A percentile compares a stretch with the other conserved stretches of the same genome.
These are phyloP conservation scores for Amphipyra tragopoginis DNA, from an alignment of 2,888 invertebrate species.

Conservation along the genomic window DNA sequence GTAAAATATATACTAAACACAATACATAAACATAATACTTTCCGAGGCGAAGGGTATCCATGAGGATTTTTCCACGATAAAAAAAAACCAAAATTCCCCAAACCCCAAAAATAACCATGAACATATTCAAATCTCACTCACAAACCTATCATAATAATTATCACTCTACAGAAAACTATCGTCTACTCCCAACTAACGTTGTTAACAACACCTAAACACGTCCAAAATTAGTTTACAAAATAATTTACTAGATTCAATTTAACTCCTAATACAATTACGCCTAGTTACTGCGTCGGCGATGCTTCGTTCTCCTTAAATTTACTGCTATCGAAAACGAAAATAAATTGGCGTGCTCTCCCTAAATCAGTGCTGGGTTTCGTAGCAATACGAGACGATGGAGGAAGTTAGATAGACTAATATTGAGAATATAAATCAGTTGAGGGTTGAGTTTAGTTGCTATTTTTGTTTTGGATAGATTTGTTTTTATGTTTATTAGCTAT, in stretches of 20 bases:
- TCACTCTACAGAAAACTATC: constrained; percentile 10
- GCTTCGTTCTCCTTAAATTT: constrained; percentile 54
- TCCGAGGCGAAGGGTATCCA: too few relatives aligned
- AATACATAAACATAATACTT: too few relatives aligned
- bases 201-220: constrained; percentile 46
- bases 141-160: background rate
- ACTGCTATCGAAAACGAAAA: constrained; percentile 53
- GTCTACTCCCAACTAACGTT: constrained; percentile 22
- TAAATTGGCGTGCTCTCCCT: constrained; percentile 57
- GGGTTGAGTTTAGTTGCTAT: too few relatives aligned
- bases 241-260: constrained; percentile 62
- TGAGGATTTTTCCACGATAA: too few relatives aligned
- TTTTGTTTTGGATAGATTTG: too few relatives aligned
- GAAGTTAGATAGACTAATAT: constrained; percentile 1
- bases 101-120: too few relatives aligned
- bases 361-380: constrained; percentile 52
- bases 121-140: too few relatives aligned
- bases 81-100: too few relatives aligned
- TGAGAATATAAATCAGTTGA: too few relatives aligned
- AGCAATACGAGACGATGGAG: constrained; percentile 12
- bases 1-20: too few relatives aligned
- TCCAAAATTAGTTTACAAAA: constrained; percentile 58
- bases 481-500: too few relatives aligned
- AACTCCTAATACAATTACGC: constrained; percentile 58
- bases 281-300: constrained; percentile 37